Evolutionary conservation across 2,888 invertebrate species (phyloP).

Genomic region (Elysia crispata): DNA sequence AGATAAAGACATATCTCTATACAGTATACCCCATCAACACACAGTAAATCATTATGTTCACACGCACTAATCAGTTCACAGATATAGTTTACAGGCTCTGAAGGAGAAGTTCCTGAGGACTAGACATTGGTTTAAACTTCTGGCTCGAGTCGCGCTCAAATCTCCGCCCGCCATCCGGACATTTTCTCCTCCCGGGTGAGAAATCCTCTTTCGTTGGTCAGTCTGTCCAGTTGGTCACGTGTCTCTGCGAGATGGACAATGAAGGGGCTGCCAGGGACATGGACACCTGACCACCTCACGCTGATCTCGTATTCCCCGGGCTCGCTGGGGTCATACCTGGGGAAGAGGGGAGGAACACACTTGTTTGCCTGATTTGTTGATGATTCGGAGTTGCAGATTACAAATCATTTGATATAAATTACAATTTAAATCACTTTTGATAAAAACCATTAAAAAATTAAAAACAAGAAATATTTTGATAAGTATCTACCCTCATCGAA

Average conservation of each 20-base stretch:
- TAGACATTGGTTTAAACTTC: not conserved
- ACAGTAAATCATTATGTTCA: not conserved
- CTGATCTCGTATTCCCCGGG: constrained; percentile 98
- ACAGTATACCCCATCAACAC: no score
- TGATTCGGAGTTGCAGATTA: no score
- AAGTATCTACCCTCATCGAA: no score
- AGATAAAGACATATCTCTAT: no score
- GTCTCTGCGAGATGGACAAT: constrained; percentile 99
- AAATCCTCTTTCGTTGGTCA: constrained; percentile 52
- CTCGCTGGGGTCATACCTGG: constrained; percentile 94
- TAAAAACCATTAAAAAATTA: no score
- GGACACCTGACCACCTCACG: constrained; percentile 98
- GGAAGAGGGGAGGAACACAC: not conserved
- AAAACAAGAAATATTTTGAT: no score
- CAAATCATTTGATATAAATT: no score
- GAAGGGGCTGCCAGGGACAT: constrained; percentile 98
- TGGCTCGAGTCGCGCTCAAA: constrained; percentile 42
- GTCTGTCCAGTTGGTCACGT: constrained; percentile 87
- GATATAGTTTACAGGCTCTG: no score
- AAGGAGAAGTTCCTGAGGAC: no score
- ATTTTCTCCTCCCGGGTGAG: constrained; percentile 49
- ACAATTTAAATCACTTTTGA: no score
- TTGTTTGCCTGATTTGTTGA: no score
- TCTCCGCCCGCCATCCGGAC: constrained; percentile 57
- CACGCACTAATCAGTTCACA: no score